phyloP scores from a whole-genome alignment of 2,888 invertebrate species.

The Furcula furcula region DNA sequence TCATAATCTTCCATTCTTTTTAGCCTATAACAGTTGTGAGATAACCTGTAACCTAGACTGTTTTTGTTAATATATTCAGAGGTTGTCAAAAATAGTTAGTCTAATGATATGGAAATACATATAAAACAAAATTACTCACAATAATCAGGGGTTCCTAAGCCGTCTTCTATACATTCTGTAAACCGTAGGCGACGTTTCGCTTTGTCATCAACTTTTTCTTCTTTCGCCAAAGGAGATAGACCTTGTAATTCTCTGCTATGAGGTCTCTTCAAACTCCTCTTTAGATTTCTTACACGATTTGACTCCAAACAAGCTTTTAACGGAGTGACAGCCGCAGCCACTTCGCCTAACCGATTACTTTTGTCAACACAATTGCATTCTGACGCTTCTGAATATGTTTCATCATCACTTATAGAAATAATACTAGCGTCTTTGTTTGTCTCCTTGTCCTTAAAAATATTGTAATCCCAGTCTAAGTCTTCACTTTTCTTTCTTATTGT shows the following conservation, averaged over 20 bases:
- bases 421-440: slow-evolving; percentile 21
- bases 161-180: slow-evolving; percentile 34
- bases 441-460: slow-evolving; percentile 42
- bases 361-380: slow-evolving; percentile 16
- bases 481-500: slow-evolving; percentile 41
- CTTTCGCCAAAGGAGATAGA: slow-evolving; percentile 38
- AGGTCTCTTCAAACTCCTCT: slow-evolving; percentile 63
- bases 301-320: slow-evolving; percentile 36
- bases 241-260: slow-evolving; percentile 65
- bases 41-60: no score
- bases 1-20: no score
- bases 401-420: slow-evolving; percentile 42
- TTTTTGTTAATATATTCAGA: no score
- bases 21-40: no score
- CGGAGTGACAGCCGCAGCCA: slow-evolving; percentile 40
- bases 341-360: slow-evolving; percentile 24
- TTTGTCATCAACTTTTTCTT: slow-evolving; percentile 39
- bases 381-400: slow-evolving; percentile 18
- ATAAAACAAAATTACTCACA: no score
- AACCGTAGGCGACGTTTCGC: slow-evolving; percentile 45
- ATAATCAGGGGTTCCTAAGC: slow-evolving; percentile 40
- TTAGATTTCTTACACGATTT: slow-evolving; percentile 54
- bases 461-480: slow-evolving; percentile 44
- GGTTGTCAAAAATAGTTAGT: no score
- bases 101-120: no score